Percentiles rank a stretch among this genome's conserved stretches.
These are phyloP conservation scores for Cepaea hortensis DNA, from an alignment of 2,888 invertebrate genomes.

Conservation along the genomic window DNA sequence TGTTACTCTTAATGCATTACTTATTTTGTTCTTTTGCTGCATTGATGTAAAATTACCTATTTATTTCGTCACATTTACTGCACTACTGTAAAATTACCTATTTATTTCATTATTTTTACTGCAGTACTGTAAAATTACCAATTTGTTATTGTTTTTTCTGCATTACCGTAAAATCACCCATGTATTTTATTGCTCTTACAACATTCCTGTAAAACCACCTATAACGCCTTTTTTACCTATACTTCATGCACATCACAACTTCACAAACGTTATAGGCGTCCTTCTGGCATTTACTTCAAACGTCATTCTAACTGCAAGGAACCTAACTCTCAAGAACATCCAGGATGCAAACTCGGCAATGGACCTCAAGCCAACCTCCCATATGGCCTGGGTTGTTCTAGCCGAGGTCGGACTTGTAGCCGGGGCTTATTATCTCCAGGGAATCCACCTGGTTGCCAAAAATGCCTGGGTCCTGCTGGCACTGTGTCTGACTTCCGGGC, in stretches of 20 bases:
- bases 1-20: too few relatives aligned
- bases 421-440: background rate
- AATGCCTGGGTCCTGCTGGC: background rate
- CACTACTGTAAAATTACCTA: too few relatives aligned
- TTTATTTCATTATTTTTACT: too few relatives aligned
- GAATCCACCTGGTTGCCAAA: background rate
- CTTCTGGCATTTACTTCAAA: slow-evolving; percentile 56
- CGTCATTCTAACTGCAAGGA: slow-evolving; percentile 54
- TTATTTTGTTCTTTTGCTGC: too few relatives aligned
- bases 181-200: too few relatives aligned
- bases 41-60: too few relatives aligned
- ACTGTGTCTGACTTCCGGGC: slow-evolving; percentile 36
- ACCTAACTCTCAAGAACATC: slow-evolving; percentile 53
- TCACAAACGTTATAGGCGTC: background rate
- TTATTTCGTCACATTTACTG: too few relatives aligned
- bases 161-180: too few relatives aligned
- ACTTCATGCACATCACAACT: background rate
- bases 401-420: background rate
- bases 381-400: background rate
- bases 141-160: too few relatives aligned
- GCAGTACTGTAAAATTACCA: too few relatives aligned
- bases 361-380: background rate
- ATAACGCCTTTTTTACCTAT: too few relatives aligned
- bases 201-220: too few relatives aligned
- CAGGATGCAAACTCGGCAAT: background rate